A percentile compares a stretch with the other conserved stretches of the same genome.
Conservation (phyloP, 1,140 invertebrate genomes). For the Pectinophora gossypiella region DNA sequence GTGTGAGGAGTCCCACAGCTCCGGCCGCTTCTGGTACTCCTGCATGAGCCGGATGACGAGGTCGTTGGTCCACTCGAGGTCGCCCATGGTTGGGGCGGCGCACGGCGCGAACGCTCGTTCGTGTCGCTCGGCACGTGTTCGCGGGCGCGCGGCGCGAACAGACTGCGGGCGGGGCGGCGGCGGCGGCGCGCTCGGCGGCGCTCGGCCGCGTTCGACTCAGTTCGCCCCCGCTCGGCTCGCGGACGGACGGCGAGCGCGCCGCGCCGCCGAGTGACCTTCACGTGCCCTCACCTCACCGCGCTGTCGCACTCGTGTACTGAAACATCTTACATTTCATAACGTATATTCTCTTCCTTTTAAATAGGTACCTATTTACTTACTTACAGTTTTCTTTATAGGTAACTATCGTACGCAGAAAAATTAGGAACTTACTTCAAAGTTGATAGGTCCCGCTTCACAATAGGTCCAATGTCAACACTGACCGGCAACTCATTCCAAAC, state of each 20-base stretch:
- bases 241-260: conserved; percentile 22
- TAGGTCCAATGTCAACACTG: too few relatives aligned
- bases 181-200: neutral
- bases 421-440: too few relatives aligned
- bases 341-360: too few relatives aligned
- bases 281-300: neutral
- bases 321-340: too few relatives aligned
- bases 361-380: too few relatives aligned
- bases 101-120: conserved; percentile 18
- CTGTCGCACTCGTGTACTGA: neutral
- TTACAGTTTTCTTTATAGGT: too few relatives aligned
- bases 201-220: neutral
- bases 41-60: conserved; percentile 37
- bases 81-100: conserved; percentile 23
- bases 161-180: conserved; percentile 22
- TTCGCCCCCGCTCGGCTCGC: conserved; percentile 9
- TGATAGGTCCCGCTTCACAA: too few relatives aligned
- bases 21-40: conserved; percentile 36
- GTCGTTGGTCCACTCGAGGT: conserved; percentile 48
- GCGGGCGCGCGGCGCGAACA: conserved; percentile 30
- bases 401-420: too few relatives aligned
- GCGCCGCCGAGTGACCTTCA: conserved; percentile 7
- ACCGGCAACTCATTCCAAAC: too few relatives aligned
- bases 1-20: conserved; percentile 49
- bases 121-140: conserved; percentile 33